Percentiles rank a stretch among this genome's conserved stretches.
Conservation (phyloP, 2,888 invertebrate genomes). For the Drosophila diplacantha region DNA sequence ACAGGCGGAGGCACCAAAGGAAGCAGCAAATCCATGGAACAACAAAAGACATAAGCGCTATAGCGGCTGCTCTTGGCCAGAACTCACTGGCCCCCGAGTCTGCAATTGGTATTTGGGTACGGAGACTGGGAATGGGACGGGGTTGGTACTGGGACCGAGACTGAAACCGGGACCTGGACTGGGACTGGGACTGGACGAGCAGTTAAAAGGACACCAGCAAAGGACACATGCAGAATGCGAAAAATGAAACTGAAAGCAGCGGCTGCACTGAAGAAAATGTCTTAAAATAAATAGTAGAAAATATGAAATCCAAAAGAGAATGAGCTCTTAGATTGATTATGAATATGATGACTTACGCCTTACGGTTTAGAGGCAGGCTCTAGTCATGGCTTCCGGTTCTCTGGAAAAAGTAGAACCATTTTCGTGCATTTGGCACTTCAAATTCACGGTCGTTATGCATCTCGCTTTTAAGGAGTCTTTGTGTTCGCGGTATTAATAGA, state of each 20-base stretch:
- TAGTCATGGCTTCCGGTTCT: background rate
- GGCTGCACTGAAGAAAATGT: slow-evolving; percentile 15
- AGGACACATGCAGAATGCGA: slow-evolving; percentile 54
- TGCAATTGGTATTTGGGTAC: slow-evolving; percentile 21
- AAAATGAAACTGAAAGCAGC: slow-evolving; percentile 63
- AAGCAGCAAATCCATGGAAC: slow-evolving; percentile 70
- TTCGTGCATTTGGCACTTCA: background rate
- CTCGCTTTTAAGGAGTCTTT: background rate
- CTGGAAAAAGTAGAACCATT: background rate
- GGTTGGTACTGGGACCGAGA: slow-evolving; percentile 1
- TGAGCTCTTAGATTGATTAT: background rate
- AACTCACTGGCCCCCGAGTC: slow-evolving; percentile 21
- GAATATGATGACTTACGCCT: background rate
- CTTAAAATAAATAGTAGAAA: background rate
- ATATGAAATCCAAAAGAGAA: background rate
- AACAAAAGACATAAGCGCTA: slow-evolving; percentile 71
- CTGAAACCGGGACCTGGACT: slow-evolving; percentile 10
- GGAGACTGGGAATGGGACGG: background rate
- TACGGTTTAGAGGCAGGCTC: too few species aligned
- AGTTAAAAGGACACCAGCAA: slow-evolving; percentile 67
- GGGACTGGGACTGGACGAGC: slow-evolving; percentile 36
- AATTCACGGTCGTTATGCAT: background rate
- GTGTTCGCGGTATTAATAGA: background rate
- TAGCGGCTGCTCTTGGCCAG: slow-evolving; percentile 38
- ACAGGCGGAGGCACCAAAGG: slow-evolving; percentile 50